Evolutionary conservation across 1,140 invertebrate species (phyloP).

Genomic region (Zaprionus ornatus): DNA sequence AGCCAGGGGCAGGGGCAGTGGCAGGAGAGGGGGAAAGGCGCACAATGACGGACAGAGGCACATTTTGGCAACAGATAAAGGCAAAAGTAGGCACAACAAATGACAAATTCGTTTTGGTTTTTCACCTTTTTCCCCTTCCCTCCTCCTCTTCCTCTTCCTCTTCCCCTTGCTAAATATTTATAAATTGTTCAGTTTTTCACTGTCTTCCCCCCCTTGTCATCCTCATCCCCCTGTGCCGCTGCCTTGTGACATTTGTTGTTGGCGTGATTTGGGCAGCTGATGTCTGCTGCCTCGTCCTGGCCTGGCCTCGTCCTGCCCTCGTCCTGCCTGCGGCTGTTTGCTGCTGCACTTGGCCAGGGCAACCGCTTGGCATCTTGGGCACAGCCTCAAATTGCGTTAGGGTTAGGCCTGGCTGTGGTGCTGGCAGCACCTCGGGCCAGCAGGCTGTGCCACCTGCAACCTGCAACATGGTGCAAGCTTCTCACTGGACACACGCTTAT

Average conservation of each 20-base stretch:
- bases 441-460: background rate
- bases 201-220: slow-evolving; percentile 10
- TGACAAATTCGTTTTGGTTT: slow-evolving; percentile 81
- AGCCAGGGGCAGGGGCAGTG: background rate
- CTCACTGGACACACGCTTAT: slow-evolving; percentile 74
- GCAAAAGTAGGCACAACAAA: slow-evolving; percentile 56
- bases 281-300: background rate
- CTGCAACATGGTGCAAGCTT: background rate
- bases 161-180: slow-evolving; percentile 66
- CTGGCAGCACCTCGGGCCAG: slow-evolving; percentile 35
- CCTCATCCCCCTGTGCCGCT: background rate
- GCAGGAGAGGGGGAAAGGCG: background rate
- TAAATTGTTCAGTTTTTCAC: slow-evolving; percentile 70
- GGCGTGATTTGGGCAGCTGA: slow-evolving; percentile 60
- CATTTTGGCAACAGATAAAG: slow-evolving; percentile 11
- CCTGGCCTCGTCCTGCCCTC: background rate
- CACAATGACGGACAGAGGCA: background rate
- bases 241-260: slow-evolving; percentile 54
- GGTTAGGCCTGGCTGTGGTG: slow-evolving; percentile 68
- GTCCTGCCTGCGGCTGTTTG: slow-evolving; percentile 59
- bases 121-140: slow-evolving; percentile 52
- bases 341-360: slow-evolving; percentile 68
- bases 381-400: slow-evolving; percentile 77
- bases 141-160: slow-evolving; percentile 1
- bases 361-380: slow-evolving; percentile 59